Conservation (phyloP, 2,888 invertebrate species). For the Troides aeacus region DNA sequence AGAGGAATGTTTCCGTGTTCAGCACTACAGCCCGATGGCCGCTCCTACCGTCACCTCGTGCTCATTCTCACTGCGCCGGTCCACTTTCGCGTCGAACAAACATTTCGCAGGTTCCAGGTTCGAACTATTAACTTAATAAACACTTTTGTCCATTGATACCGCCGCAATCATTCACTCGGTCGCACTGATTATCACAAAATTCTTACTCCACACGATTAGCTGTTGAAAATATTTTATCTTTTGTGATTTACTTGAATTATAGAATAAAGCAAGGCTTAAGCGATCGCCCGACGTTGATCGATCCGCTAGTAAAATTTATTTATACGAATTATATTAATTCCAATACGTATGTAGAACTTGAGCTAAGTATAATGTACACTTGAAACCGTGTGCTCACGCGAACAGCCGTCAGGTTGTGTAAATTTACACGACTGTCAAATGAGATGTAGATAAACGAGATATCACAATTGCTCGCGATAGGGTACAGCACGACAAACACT, state of each 20-base stretch:
- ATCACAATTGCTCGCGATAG: conserved; percentile 12
- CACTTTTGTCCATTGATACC: conserved; percentile 57
- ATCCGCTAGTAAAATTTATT: conserved; percentile 15
- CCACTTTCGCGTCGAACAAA: conserved; percentile 49
- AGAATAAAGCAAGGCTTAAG: conserved; percentile 45
- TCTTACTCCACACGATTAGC: conserved; percentile 34
- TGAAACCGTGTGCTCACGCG: conserved; percentile 28
- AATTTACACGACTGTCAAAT: conserved; percentile 27
- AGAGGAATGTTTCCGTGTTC: conserved; percentile 72
- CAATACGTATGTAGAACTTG: conserved; percentile 18
- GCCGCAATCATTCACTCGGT: conserved; percentile 45
- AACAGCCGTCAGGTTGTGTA: conserved; percentile 24
- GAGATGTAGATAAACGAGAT: conserved; percentile 24
- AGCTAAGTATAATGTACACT: conserved; percentile 36
- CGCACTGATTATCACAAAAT: conserved; percentile 48
- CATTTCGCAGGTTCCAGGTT: conserved; percentile 42
- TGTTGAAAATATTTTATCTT: conserved; percentile 35
- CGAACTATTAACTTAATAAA: conserved; percentile 28
- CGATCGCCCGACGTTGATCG: conserved; percentile 44
- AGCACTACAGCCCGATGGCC: conserved; percentile 60
- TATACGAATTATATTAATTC: too few species aligned
- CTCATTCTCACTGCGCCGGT: conserved; percentile 55
- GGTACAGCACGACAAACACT: conserved; percentile 15
- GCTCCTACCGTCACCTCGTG: conserved; percentile 63
- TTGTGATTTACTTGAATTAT: conserved; percentile 32